phyloP scores from a whole-genome alignment of 2,888 invertebrate species.

The Beris chalybata region DNA sequence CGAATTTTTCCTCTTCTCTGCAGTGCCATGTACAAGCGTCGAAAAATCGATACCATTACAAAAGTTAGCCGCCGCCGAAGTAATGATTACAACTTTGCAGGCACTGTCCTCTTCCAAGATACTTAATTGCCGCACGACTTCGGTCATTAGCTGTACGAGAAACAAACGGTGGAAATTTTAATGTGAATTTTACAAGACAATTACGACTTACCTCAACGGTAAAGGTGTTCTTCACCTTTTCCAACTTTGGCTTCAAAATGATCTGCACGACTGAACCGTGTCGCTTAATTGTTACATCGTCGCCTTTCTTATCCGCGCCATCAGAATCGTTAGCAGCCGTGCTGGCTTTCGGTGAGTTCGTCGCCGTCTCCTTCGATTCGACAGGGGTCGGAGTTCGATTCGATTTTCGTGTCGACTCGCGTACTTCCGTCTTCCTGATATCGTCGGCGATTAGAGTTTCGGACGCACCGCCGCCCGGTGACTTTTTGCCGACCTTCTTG shows the following conservation, averaged over 20 bases:
- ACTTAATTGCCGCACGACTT: slow-evolving; percentile 70
- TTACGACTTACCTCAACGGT: slow-evolving; percentile 61
- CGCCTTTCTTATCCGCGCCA: slow-evolving; percentile 10
- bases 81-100: slow-evolving; percentile 67
- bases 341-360: slow-evolving; percentile 15
- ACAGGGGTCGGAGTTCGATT: slow-evolving; percentile 6
- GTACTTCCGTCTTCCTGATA: slow-evolving; percentile 44
- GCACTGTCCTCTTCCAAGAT: slow-evolving; percentile 65
- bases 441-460: slow-evolving; percentile 41
- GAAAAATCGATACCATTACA: slow-evolving; percentile 83
- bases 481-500: slow-evolving; percentile 45
- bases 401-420: slow-evolving; percentile 41
- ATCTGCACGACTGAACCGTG: slow-evolving; percentile 63
- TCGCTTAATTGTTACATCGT: slow-evolving; percentile 42
- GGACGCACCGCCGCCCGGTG: slow-evolving; percentile 46
- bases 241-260: slow-evolving; percentile 61
- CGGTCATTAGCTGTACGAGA: slow-evolving; percentile 69
- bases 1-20: slow-evolving; percentile 63
- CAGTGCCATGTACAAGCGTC: slow-evolving; percentile 63
- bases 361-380: background rate
- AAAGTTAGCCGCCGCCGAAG: slow-evolving; percentile 74
- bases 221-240: slow-evolving; percentile 64
- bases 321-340: slow-evolving; percentile 19
- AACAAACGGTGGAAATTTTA: background rate
- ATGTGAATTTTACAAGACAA: background rate